A percentile compares a stretch with the other conserved stretches of the same genome.
These are phyloP conservation scores for Graphium colonna DNA, from an alignment of 2,888 invertebrate genomes.

Conservation along the genomic window DNA sequence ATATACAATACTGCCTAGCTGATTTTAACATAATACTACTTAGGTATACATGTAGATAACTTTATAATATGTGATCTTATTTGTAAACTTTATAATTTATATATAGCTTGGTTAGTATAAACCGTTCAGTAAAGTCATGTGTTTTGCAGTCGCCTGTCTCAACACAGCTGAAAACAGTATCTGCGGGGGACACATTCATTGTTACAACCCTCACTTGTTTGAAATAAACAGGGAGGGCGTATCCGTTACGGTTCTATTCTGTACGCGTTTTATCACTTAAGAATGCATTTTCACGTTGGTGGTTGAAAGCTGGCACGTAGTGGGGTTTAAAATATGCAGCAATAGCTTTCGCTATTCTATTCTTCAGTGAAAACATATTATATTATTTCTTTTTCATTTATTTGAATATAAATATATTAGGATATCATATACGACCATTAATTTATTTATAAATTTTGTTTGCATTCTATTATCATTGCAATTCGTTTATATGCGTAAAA, in stretches of 20 bases:
- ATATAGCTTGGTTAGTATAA: no score
- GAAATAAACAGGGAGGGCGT: constrained; percentile 16
- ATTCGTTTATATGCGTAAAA: no score
- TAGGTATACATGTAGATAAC: no score
- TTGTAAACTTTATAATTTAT: no score
- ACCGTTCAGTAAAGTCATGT: not conserved
- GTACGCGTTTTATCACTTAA: constrained; percentile 14
- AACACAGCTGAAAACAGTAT: not conserved
- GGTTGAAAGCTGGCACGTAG: constrained; percentile 1
- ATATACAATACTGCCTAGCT: no score
- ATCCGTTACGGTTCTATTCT: constrained; percentile 10
- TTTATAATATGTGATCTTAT: no score
- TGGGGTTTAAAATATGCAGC: constrained; percentile 15
- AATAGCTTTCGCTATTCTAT: not conserved
- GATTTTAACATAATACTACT: no score
- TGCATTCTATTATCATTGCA: no score
- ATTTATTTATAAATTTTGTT: not conserved
- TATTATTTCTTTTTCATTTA: no score
- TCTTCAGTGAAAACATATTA: constrained; percentile 8
- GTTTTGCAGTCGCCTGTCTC: not conserved
- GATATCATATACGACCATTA: no score
- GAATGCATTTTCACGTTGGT: constrained; percentile 20
- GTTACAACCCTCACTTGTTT: constrained; percentile 8
- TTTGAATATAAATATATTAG: no score
- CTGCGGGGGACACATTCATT: not conserved